phyloP scores from a whole-genome alignment of 2,797 vertebrate species.

The Coranthus polyacanthus region DNA sequence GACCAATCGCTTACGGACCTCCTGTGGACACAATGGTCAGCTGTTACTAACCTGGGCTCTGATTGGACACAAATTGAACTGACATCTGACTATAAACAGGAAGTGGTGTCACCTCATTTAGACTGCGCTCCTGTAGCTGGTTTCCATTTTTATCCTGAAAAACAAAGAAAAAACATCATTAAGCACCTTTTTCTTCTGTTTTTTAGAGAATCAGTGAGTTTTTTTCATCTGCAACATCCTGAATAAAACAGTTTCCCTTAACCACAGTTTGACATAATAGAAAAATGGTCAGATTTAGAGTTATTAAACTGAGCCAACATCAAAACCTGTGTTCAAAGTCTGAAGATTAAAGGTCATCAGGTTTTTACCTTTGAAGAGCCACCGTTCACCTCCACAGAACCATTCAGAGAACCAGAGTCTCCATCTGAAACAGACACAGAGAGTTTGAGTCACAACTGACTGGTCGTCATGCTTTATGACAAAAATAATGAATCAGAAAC shows the following conservation, averaged over 20 bases:
- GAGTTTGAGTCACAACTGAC: background rate
- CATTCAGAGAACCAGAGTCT: conserved; percentile 83
- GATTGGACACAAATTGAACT: background rate
- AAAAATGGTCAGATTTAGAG: background rate
- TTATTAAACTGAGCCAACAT: background rate
- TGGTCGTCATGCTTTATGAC: background rate
- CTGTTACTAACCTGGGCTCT: background rate
- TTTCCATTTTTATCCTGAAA: conserved; percentile 92
- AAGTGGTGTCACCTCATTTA: conserved; percentile 84
- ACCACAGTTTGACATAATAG: too few relatives aligned
- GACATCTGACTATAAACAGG: background rate
- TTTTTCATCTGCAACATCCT: too few relatives aligned
- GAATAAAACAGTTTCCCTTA: too few relatives aligned
- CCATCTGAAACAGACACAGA: conserved; percentile 82
- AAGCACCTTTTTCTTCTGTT: background rate
- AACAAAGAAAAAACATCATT: conserved; percentile 7
- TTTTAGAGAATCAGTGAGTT: background rate
- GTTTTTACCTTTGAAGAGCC: conserved; percentile 73
- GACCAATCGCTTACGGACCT: conserved; percentile 86
- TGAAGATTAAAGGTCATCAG: background rate
- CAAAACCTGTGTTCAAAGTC: too few relatives aligned
- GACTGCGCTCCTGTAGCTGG: conserved; percentile 84
- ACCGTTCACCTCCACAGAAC: conserved; percentile 80
- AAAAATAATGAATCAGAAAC: too few relatives aligned
- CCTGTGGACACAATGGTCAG: conserved; percentile 75